Conservation (phyloP, 2,888 invertebrate genomes). For the Heteromyza rotundicornis region DNA sequence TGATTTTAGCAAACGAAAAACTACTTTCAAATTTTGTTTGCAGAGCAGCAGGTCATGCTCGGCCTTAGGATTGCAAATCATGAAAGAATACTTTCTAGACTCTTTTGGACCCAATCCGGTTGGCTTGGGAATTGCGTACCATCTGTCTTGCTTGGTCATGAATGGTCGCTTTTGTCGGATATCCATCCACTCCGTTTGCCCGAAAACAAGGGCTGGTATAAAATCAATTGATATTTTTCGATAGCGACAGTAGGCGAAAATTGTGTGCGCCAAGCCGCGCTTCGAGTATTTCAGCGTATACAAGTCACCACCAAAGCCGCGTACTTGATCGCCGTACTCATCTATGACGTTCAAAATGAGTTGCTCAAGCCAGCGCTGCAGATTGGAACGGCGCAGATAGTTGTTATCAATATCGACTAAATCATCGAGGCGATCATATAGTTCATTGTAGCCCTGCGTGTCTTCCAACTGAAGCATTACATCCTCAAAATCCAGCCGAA, state of each 20-base stretch:
- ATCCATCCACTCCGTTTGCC: constrained; percentile 20
- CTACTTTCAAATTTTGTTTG: no score
- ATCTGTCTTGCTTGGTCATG: no score
- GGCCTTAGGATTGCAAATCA: no score
- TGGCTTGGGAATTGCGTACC: no score
- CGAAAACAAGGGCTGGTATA: constrained; percentile 40
- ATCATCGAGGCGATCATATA: background rate
- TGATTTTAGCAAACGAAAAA: no score
- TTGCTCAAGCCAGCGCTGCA: constrained; percentile 34
- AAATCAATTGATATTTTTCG: constrained; percentile 40
- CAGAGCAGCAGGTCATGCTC: no score
- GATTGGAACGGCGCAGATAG: constrained; percentile 23
- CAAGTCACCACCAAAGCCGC: background rate
- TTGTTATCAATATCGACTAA: constrained; percentile 11
- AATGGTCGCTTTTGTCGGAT: no score
- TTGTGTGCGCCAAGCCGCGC: constrained; percentile 36
- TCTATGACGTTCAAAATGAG: constrained; percentile 16
- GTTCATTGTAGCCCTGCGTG: constrained; percentile 11
- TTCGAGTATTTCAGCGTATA: constrained; percentile 33
- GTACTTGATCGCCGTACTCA: background rate
- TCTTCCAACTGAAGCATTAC: constrained; percentile 11
- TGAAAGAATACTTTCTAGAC: no score
- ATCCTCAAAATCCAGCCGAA: constrained; percentile 33
- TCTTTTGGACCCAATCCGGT: no score
- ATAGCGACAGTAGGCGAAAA: constrained; percentile 28